A percentile compares a stretch with the other conserved stretches of the same genome.
Conservation (phyloP, 2,888 invertebrate genomes). For the Drosophila leonis region DNA sequence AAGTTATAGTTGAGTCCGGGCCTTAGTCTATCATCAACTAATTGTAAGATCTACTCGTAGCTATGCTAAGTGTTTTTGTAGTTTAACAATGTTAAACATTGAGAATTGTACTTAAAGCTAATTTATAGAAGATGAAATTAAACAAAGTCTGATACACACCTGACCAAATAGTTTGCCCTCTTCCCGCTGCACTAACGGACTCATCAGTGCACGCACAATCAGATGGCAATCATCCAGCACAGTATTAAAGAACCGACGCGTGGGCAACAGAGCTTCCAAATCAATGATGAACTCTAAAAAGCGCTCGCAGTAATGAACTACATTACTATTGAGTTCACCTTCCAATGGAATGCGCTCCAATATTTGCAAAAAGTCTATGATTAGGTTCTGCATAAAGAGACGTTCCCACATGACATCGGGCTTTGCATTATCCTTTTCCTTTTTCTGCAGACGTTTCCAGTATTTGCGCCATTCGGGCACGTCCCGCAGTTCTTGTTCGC, state of each 20-base stretch:
- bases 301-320: conserved; percentile 94
- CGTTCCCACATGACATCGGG: conserved; percentile 93
- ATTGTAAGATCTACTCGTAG: conserved; percentile 43
- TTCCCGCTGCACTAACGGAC: conserved; percentile 89
- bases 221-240: conserved; percentile 97
- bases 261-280: conserved; percentile 97
- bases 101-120: conserved; percentile 70
- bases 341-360: conserved; percentile 90
- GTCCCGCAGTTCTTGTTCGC: conserved; percentile 94
- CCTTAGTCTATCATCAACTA: conserved; percentile 19
- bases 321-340: conserved; percentile 87
- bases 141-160: conserved; percentile 87
- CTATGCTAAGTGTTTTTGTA: conserved; percentile 62
- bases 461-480: conserved; percentile 96
- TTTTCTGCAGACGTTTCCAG: conserved; percentile 95
- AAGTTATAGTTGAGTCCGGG: conserved; percentile 24
- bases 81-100: conserved; percentile 77
- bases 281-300: conserved; percentile 98
- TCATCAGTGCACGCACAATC: conserved; percentile 94
- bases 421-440: conserved; percentile 88
- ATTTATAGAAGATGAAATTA: conserved; percentile 53
- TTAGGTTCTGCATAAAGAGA: conserved; percentile 90
- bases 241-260: conserved; percentile 98
- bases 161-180: conserved; percentile 97
- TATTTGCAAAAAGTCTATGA: conserved; percentile 94